Evolutionary conservation across 2,113 vertebrate genomes (phyloP), one percentile per base, ranked within the genome.

Genomic region (Tragelaphus scriptus): DNA sequence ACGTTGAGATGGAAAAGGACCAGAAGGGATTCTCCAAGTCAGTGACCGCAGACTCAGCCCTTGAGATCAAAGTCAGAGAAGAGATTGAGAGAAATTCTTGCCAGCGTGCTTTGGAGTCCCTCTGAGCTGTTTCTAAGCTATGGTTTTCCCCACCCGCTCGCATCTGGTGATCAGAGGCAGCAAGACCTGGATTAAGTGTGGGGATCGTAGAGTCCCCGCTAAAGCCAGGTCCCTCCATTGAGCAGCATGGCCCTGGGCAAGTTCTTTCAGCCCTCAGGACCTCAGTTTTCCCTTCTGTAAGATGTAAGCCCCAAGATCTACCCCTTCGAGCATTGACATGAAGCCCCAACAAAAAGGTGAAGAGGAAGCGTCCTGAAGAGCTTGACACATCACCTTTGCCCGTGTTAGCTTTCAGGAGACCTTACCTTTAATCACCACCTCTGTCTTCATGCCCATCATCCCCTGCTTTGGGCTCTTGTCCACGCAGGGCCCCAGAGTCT

Each of bases 21-120:
- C 30, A 26, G 51, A 61, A 65, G 36, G 79, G 7, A 8, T 28
- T 32, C 5, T 1, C 26, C 0, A 1, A 79, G 44, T 63, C 40
- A 13, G 1, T 13, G 75, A 55, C 1, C 0, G 26, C 44, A 32
- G 25, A 26, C 15, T 87, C 81, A 88, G 88, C 59, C 77, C 59
- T 40, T 77, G 84, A 58, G 86, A 25, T 59, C 94, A 77, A 94
- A 92, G 88, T 90, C 96, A 80, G 5, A 90, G 65, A 40, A 93
- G 40, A 56, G 44, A 23, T 7, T 5, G 56, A 32, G 47, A 82
- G 44, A 44, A 9, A 26, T 32, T n/a, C 44, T 87, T 32, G 0
- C 40, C 49, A 0, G 61, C 10, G 4, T 23, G 23, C 58, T 63
- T 53, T 51, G 30, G 26, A 59, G 68, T 91, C 89, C 79, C 77